Evolutionary conservation across 2,888 invertebrate species (phyloP), one percentile per base, ranked within the genome.

Genomic region (Drosophila neotestacea): DNA sequence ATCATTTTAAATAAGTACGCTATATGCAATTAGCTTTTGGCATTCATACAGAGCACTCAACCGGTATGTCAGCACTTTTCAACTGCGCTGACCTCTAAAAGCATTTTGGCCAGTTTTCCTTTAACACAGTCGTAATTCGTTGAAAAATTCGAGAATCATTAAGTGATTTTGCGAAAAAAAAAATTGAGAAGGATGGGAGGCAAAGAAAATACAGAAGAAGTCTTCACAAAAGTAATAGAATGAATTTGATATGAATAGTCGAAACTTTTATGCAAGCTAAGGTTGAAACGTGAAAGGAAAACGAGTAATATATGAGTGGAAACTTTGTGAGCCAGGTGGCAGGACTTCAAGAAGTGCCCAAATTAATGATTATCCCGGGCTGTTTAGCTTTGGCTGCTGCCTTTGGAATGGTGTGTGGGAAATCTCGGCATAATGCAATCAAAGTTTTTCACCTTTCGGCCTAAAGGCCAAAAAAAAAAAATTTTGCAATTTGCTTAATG

Each of bases 341-440:
- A 44, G 68, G 52, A 62, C 63, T 44, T 54, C 66, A 52, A 56
- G 70, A 73, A 81, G 68, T 83, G 69, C 56, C 64, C 79, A 79
- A 85, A 83, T 85, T 88, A 88, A 88, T 83, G 86, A 85, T 85
- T 88, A 79, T 79, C 71, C 51, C 70, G 47, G 61, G 46, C 73
- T 50, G 75, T 69, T 69, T 73, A 38, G 41, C 39, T 50, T 38
- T 22, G 7, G 16, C 46, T 22, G 36, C 44, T 54, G 22, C 44
- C 52, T 28, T 41, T 36, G 39, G 32, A 42, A 44, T 34, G 34
- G 34, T 60, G 73, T 71, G 66, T 71, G 68, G 65, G 27, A 85
- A 85, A 88, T 88, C 85, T 88, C 74, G 38, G 83, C 66, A 68
- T 82, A 82, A 85, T 85, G 79, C 79, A 82, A 86, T 86, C 78